These are phyloP conservation scores for Crotalus tigris DNA, from an alignment of 2,113 vertebrate species.

Conservation along the genomic window DNA sequence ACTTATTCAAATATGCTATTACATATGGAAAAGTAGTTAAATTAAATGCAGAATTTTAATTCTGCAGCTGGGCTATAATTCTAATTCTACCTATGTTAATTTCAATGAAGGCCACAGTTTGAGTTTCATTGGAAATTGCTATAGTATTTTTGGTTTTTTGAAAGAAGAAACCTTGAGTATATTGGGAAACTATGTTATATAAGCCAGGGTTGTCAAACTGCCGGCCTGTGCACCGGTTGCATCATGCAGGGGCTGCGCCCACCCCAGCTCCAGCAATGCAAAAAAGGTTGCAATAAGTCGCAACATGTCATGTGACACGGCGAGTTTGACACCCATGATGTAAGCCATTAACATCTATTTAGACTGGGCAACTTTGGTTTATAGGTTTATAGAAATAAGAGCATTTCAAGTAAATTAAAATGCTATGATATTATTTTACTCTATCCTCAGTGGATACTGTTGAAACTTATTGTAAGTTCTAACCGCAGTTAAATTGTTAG, in stretches of 20 bases:
- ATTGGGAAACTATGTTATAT: neutral
- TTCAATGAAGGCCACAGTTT: neutral
- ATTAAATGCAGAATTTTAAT: conserved; percentile 38
- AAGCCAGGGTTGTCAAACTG: neutral
- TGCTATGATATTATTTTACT: no score
- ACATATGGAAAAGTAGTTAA: conserved; percentile 16
- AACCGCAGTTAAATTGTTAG: neutral
- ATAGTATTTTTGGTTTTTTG: neutral
- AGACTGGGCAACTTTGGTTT: conserved; percentile 2
- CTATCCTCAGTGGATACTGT: neutral
- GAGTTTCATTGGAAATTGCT: neutral
- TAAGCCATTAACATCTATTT: neutral
- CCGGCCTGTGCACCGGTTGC: accelerated
- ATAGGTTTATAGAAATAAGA: neutral
- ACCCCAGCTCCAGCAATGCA: no score
- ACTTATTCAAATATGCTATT: conserved; percentile 39
- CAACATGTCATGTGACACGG: no score
- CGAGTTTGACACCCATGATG: neutral
- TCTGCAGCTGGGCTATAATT: neutral
- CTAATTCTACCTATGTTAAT: neutral
- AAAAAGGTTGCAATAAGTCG: no score
- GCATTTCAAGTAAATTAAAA: neutral
- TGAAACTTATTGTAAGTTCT: neutral
- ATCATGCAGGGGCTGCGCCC: no score
- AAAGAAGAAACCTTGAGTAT: accelerated